Conservation (phyloP, 2,113 vertebrate species). For the Rousettus leschenaultii region DNA sequence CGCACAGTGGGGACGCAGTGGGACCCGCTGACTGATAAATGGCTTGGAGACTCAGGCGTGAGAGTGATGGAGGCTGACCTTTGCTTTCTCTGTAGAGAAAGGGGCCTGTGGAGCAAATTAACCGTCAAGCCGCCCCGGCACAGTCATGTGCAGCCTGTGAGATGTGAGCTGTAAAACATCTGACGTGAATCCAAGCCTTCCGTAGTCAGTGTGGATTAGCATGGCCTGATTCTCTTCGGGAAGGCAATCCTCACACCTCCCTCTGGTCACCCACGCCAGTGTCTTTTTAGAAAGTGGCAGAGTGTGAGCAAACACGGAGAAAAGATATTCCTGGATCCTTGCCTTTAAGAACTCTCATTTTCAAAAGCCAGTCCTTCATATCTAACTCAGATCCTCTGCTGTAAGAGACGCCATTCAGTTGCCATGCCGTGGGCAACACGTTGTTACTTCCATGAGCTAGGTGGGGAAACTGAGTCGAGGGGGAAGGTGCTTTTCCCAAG, state of each 20-base stretch:
- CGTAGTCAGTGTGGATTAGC: neutral
- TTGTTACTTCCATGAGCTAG: neutral
- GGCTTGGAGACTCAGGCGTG: neutral
- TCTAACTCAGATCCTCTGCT: neutral
- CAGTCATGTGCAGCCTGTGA: neutral
- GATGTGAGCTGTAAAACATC: neutral
- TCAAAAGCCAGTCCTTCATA: neutral
- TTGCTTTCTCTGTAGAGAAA: neutral
- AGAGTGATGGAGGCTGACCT: neutral
- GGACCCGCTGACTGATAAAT: neutral
- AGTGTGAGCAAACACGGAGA: constrained; percentile 51
- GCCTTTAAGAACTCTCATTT: constrained; percentile 45
- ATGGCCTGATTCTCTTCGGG: constrained; percentile 38
- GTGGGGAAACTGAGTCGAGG: neutral
- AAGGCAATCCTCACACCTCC: constrained; percentile 52
- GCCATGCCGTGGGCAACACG: neutral
- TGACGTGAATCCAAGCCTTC: neutral
- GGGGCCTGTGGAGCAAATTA: neutral
- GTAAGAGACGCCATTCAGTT: neutral
- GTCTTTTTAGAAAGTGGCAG: constrained; percentile 57
- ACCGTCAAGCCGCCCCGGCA: neutral
- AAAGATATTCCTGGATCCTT: constrained; percentile 58
- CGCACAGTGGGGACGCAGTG: neutral
- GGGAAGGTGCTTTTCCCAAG: neutral
- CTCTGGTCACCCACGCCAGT: constrained; percentile 23